Percentiles rank a stretch among this genome's conserved stretches.
Evolutionary conservation across 2,113 vertebrate species (phyloP).

Genomic region (Neotragus pygmaeus): DNA sequence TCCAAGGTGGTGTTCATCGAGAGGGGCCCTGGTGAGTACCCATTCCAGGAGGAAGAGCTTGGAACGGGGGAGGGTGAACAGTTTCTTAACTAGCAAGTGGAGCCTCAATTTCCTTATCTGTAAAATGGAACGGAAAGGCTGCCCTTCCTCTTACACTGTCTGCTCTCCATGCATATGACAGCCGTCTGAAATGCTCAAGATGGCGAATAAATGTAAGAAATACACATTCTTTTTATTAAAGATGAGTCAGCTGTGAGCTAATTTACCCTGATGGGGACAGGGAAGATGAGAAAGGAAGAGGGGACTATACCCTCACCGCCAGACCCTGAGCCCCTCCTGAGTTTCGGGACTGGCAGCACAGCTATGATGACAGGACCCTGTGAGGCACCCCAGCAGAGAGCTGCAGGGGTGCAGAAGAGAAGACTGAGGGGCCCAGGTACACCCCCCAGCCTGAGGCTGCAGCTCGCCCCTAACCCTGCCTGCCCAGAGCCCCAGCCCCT

Average conservation of each 20-base stretch:
- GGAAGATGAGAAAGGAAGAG: background rate
- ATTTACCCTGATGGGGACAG: background rate
- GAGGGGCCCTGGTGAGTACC: slow-evolving; percentile 86
- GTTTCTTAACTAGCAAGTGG: background rate
- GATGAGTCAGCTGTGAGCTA: background rate
- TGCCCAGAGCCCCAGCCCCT: background rate
- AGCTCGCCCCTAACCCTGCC: background rate
- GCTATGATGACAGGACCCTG: background rate
- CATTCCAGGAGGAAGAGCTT: background rate
- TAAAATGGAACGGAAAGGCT: background rate
- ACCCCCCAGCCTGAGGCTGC: background rate
- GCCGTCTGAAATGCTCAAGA: background rate
- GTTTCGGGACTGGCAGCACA: background rate
- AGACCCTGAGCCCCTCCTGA: background rate
- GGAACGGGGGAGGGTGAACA: background rate
- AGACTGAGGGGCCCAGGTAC: background rate
- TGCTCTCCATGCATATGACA: background rate
- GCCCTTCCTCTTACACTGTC: background rate
- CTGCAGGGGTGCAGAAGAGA: background rate
- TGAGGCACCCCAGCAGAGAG: background rate
- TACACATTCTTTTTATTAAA: background rate
- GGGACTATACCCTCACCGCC: background rate
- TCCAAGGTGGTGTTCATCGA: slow-evolving; percentile 93
- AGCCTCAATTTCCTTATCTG: background rate
- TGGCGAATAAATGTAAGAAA: background rate